phyloP scores from a whole-genome alignment of 1,140 invertebrate species.

The Halyomorpha halys region DNA sequence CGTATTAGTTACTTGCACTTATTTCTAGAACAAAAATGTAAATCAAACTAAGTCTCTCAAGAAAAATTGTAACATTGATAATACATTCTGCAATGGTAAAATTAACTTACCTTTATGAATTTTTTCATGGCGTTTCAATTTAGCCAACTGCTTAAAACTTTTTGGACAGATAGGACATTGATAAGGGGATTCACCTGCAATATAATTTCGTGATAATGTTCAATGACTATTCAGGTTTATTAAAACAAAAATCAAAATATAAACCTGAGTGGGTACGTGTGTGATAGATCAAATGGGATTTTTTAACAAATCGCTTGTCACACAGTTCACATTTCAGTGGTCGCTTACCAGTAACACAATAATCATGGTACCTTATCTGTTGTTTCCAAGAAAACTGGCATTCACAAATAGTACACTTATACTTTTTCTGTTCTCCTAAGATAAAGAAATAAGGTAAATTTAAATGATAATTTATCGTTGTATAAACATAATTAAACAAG shows the following conservation, averaged over 20 bases:
- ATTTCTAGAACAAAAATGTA: no score
- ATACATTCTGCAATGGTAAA: no score
- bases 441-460: not conserved
- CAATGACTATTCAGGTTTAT: not conserved
- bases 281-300: slow-evolving; percentile 22
- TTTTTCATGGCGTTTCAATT: slow-evolving; percentile 20
- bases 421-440: slow-evolving; percentile 10
- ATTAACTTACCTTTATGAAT: slow-evolving; percentile 30
- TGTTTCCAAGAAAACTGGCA: slow-evolving; percentile 19
- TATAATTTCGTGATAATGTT: not conserved
- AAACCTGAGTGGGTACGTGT: slow-evolving; percentile 21
- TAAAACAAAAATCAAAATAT: slow-evolving; percentile 8
- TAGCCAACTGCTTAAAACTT: slow-evolving; percentile 13
- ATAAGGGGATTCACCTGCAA: slow-evolving; percentile 16
- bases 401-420: slow-evolving; percentile 20
- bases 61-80: no score
- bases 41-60: no score
- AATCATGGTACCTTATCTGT: slow-evolving; percentile 22
- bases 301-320: slow-evolving; percentile 23
- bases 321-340: slow-evolving; percentile 24
- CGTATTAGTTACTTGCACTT: no score
- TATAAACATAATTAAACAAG: not conserved
- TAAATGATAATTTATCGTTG: not conserved
- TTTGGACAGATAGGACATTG: slow-evolving; percentile 18
- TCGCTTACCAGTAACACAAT: slow-evolving; percentile 22